phyloP scores from a whole-genome alignment of 1,140 invertebrate species.

The Drosophila tropicalis region DNA sequence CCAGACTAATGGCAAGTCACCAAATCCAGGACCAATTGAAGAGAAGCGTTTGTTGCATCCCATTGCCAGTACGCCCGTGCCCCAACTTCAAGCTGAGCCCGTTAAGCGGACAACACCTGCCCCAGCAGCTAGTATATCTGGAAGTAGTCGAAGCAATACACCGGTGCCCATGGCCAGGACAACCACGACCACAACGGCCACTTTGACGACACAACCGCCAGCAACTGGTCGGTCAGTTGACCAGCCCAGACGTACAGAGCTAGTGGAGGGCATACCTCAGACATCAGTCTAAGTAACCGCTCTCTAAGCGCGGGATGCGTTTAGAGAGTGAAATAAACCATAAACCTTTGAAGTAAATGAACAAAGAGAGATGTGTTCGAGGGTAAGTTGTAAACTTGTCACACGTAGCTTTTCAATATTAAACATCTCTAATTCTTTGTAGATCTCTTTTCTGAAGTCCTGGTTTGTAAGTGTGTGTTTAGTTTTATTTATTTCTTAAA shows the following conservation, averaged over 20 bases:
- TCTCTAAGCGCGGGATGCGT: constrained; percentile 75
- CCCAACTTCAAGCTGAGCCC: constrained; percentile 66
- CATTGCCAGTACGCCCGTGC: constrained; percentile 67
- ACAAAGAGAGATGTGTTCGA: constrained; percentile 17
- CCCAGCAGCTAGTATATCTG: constrained; percentile 35
- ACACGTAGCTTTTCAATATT: background rate
- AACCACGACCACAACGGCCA: constrained; percentile 70
- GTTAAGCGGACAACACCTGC: constrained; percentile 28
- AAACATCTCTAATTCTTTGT: background rate
- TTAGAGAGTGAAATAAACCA: constrained; percentile 57
- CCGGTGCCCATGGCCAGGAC: constrained; percentile 70
- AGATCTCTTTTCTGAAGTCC: constrained; percentile 1
- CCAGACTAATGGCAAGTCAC: constrained; percentile 39
- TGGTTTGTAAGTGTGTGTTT: constrained; percentile 7
- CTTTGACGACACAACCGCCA: constrained; percentile 46
- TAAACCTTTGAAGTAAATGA: constrained; percentile 22
- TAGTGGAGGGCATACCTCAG: constrained; percentile 80
- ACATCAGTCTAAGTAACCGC: constrained; percentile 82
- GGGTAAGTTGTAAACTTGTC: background rate
- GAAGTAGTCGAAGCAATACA: constrained; percentile 73
- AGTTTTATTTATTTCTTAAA: constrained; percentile 36
- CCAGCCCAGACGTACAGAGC: constrained; percentile 71
- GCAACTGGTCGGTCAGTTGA: constrained; percentile 23
- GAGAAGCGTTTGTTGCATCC: constrained; percentile 69
- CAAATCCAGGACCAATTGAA: constrained; percentile 49